A percentile compares a stretch with the other conserved stretches of the same genome.
phyloP scores from a whole-genome alignment of 2,113 vertebrate genomes.

The Bos taurus region DNA sequence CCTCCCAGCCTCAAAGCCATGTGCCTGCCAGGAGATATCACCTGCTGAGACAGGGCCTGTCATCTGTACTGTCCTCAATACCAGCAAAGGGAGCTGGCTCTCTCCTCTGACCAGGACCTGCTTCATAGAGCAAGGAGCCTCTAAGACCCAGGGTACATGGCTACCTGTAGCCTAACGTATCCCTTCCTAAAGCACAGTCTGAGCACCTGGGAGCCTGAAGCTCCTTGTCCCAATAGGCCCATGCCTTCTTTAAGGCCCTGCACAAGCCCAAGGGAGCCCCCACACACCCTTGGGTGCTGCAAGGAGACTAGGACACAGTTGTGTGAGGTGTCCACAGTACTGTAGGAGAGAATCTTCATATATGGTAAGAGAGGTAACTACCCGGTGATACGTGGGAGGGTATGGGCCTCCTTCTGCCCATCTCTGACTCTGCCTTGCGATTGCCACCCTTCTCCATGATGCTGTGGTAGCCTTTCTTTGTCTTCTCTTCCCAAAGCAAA shows the following conservation, averaged over 20 bases:
- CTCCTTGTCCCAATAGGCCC: background rate
- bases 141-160: background rate
- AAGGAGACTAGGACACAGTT: background rate
- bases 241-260: background rate
- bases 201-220: background rate
- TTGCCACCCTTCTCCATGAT: background rate
- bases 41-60: background rate
- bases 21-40: background rate
- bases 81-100: background rate
- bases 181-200: background rate
- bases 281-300: rapidly evolving
- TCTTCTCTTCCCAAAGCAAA: background rate
- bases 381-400: background rate
- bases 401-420: background rate
- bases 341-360: background rate
- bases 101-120: background rate
- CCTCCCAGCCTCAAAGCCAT: background rate
- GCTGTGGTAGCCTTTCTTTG: background rate
- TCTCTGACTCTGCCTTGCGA: background rate
- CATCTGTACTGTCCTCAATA: background rate
- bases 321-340: rapidly evolving
- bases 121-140: background rate
- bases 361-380: background rate
- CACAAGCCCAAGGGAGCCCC: background rate
- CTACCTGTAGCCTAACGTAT: background rate